phyloP scores from a whole-genome alignment of 2,113 vertebrate genomes.

The Scartelaos histophorus region DNA sequence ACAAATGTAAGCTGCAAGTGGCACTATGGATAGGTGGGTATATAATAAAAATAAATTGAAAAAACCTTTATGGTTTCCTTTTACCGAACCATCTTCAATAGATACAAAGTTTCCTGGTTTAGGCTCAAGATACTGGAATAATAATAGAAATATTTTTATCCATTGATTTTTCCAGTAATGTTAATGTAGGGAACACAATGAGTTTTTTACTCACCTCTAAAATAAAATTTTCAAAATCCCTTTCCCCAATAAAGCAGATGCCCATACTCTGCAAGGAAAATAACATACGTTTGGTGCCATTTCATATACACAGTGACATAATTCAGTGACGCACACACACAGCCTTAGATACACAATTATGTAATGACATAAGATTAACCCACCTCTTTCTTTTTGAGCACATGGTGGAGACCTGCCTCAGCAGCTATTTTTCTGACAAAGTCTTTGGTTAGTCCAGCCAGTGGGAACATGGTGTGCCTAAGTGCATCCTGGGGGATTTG shows the following conservation, averaged over 20 bases:
- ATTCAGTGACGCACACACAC: too few relatives aligned
- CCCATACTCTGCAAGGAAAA: slow-evolving; percentile 88
- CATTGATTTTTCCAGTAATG: background rate
- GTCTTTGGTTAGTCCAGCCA: slow-evolving; percentile 91
- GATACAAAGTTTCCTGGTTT: slow-evolving; percentile 90
- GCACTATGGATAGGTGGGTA: too few relatives aligned
- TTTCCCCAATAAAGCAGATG: slow-evolving; percentile 93
- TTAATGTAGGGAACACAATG: background rate
- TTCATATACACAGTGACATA: background rate
- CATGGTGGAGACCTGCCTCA: slow-evolving; percentile 86
- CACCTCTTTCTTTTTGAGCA: slow-evolving; percentile 94
- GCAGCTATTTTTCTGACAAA: slow-evolving; percentile 93
- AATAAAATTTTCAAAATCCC: slow-evolving; percentile 92
- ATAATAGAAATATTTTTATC: background rate
- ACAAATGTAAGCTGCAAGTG: background rate
- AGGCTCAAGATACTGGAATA: slow-evolving; percentile 87
- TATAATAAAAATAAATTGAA: background rate
- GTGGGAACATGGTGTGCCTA: slow-evolving; percentile 87
- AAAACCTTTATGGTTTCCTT: slow-evolving; percentile 90
- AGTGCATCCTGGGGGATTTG: slow-evolving; percentile 92
- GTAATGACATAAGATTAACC: background rate
- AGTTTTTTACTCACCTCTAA: slow-evolving; percentile 80
- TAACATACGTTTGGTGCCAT: background rate
- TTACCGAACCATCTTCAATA: slow-evolving; percentile 85
- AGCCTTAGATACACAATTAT: background rate